These are phyloP conservation scores for Tringa solitaria DNA, from an alignment of 2,113 vertebrate genomes.

Conservation along the genomic window DNA sequence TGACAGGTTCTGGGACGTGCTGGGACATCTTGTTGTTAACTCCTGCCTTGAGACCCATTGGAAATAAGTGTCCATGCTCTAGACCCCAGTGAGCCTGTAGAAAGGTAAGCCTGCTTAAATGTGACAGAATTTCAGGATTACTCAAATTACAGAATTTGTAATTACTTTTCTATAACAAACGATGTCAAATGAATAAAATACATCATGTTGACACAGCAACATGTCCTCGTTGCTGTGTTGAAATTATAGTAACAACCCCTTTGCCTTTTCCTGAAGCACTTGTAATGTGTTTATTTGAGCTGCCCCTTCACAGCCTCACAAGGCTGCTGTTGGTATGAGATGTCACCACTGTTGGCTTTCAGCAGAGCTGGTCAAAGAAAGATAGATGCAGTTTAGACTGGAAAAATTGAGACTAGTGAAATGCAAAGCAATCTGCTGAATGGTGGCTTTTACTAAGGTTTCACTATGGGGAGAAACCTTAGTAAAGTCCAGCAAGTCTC, in stretches of 20 bases:
- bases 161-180: not conserved
- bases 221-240: not conserved
- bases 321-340: not conserved
- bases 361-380: not conserved
- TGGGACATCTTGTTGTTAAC: not conserved
- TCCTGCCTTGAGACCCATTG: conserved; percentile 65
- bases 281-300: not conserved
- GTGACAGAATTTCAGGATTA: not conserved
- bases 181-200: not conserved
- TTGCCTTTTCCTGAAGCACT: not conserved
- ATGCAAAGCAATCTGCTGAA: not conserved
- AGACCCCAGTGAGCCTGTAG: conserved; percentile 43
- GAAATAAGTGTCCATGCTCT: conserved; percentile 65
- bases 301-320: not conserved
- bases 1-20: accelerated
- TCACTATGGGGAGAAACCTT: not conserved
- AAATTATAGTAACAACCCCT: not conserved
- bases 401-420: not conserved
- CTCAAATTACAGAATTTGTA: not conserved
- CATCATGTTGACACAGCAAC: not conserved
- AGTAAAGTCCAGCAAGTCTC: not conserved
- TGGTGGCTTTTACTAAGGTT: not conserved
- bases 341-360: not conserved
- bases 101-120: conserved; percentile 29
- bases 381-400: not conserved